Evolutionary conservation across 2,888 invertebrate genomes (phyloP).

Genomic region (Penaeus monodon): DNA sequence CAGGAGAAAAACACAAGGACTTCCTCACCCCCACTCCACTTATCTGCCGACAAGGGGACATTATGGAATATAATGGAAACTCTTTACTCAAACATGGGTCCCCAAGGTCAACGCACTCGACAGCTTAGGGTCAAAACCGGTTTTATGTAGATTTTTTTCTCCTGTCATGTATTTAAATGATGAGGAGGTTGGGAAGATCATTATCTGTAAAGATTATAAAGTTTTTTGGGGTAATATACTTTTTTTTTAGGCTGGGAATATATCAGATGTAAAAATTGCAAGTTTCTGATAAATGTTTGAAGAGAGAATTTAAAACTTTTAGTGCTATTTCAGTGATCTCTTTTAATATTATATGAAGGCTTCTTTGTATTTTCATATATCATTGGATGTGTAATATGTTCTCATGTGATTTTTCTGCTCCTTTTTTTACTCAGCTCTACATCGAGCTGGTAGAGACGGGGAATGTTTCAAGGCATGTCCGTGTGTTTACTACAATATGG

Average conservation of each 20-base stretch:
- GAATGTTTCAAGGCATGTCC: conserved; percentile 89
- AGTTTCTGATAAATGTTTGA: too few species aligned
- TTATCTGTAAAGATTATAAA: too few species aligned
- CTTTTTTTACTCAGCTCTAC: conserved; percentile 71
- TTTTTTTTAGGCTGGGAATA: too few species aligned
- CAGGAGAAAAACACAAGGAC: conserved; percentile 96
- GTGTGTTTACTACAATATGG: conserved; percentile 91
- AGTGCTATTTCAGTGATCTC: not conserved
- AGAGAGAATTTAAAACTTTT: too few species aligned
- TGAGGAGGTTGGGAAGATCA: not conserved
- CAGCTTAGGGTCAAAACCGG: conserved; percentile 88
- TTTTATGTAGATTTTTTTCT: conserved; percentile 50
- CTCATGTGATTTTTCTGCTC: conserved; percentile 66
- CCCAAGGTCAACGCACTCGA: conserved; percentile 92
- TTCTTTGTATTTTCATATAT: not conserved
- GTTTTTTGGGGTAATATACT: too few species aligned
- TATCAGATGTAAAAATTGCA: too few species aligned
- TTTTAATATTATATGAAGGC: not conserved
- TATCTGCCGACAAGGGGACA: conserved; percentile 91
- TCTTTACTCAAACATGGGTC: conserved; percentile 89
- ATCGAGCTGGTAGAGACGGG: conserved; percentile 87
- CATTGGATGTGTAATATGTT: conserved; percentile 9
- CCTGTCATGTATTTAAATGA: not conserved
- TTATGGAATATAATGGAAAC: conserved; percentile 92
- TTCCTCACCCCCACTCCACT: conserved; percentile 90